Base-by-base conservation (phyloP, 2,113 vertebrate species). In the Albula glossodonta region DNA sequence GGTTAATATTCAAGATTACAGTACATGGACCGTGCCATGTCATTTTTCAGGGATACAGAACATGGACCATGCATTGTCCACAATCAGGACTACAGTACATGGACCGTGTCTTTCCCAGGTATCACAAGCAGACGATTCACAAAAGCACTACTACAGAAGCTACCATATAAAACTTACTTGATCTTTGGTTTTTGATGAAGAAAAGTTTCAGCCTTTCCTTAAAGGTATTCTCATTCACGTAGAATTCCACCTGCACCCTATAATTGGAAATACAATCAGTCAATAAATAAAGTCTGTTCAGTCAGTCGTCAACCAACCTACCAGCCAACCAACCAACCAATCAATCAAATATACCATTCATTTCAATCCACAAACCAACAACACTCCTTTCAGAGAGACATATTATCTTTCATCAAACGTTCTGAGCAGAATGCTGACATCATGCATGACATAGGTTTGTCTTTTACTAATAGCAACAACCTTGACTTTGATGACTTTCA, bases 161-260 rank as follows among this genome's bases (percentile, higher is more conserved):
- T 80, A 5, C 49, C 3, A 12, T 11, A 22, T 51, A 49, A 66
- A 88, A 97, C 98, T 98, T 96, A 99, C 98, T 99, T 90, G 98
- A 99, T 94, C 98, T 97, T 95, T 99, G 98, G 96, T 99, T 99
- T 93, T 99, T 99, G 95, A 99, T 99, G 96, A 99, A 99, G 94
- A 99, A 99, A 13, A 99, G 97, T 91, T 99, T 99, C 89, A 99
- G 96, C 51, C 98, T 93, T 92, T 99, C 98, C 94, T 99, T 99
- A 93, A 99, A 98, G 87, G 98, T 99, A 93, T 99, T 99, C 89
- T 99, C 98, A 0, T 99, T 99, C 82, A 99, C 98, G 2, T 99
- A 99, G 95, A 99, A 99, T 92, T 99, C 98, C 60, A 99, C 97
- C 92, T 99, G 97, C 56, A 99, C 98, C 96, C 98, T 99, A 93